Percentiles rank a stretch among this genome's conserved stretches.
Evolutionary conservation across 2,888 invertebrate species (phyloP).

Genomic region (Actias luna): DNA sequence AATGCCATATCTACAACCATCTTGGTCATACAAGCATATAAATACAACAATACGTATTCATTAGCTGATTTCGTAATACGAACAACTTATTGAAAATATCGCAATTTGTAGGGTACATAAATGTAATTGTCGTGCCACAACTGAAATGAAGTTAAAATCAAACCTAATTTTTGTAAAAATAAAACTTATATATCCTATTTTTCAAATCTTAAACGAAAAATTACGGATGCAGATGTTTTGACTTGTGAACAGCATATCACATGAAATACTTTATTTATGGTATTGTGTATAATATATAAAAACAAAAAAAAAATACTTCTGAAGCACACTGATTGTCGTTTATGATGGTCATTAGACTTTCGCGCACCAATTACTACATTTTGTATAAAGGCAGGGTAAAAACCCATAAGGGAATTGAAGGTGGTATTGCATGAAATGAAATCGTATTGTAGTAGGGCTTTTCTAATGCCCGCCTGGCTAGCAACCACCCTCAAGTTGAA

Average conservation of each 20-base stretch:
- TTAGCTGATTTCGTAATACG: too few relatives aligned
- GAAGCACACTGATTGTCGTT: background rate
- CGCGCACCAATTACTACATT: slow-evolving; percentile 70
- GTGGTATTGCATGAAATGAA: too few relatives aligned
- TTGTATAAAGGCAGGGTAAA: slow-evolving; percentile 70
- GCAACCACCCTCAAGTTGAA: too few relatives aligned
- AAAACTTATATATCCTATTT: background rate
- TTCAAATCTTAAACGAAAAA: background rate
- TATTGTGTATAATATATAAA: background rate
- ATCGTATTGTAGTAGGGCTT: too few relatives aligned
- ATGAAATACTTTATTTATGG: background rate
- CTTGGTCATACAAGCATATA: too few relatives aligned
- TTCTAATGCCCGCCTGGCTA: too few relatives aligned
- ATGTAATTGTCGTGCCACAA: too few relatives aligned
- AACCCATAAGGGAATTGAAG: slow-evolving; percentile 52
- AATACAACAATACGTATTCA: too few relatives aligned
- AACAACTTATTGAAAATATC: too few relatives aligned
- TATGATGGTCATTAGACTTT: slow-evolving; percentile 63
- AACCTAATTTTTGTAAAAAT: background rate
- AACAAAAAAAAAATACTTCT: background rate
- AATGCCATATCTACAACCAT: too few relatives aligned
- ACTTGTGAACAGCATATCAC: background rate
- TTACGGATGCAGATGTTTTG: background rate
- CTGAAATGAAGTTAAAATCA: too few relatives aligned
- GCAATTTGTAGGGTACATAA: too few relatives aligned